phyloP scores from a whole-genome alignment of 2,888 invertebrate species.

The Acrocera orbiculus region DNA sequence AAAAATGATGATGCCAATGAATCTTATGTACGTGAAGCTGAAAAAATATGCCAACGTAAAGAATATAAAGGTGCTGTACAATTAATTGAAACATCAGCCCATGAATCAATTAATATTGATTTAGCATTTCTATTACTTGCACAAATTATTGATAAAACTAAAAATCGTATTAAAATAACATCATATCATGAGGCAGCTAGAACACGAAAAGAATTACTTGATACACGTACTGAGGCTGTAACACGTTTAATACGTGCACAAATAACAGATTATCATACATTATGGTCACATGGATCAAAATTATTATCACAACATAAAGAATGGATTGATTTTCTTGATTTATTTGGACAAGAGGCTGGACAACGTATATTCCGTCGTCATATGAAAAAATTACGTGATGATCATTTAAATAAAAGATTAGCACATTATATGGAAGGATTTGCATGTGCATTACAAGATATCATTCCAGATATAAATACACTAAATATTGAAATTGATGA shows the following conservation, averaged over 20 bases:
- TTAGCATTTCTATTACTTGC: slow-evolving; percentile 77
- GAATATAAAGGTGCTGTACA: slow-evolving; percentile 82
- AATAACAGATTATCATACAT: slow-evolving; percentile 63
- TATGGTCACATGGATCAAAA: slow-evolving; percentile 76
- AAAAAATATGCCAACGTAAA: slow-evolving; percentile 70
- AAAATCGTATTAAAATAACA: slow-evolving; percentile 44
- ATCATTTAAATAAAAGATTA: slow-evolving; percentile 57
- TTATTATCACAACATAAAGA: slow-evolving; percentile 75
- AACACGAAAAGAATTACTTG: slow-evolving; percentile 70
- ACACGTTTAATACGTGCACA: slow-evolving; percentile 71
- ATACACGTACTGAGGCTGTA: slow-evolving; percentile 80
- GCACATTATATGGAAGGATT: slow-evolving; percentile 60
- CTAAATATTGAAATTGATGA: slow-evolving; percentile 40
- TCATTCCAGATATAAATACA: slow-evolving; percentile 57
- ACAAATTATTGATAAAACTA: slow-evolving; percentile 82
- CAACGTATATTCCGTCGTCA: slow-evolving; percentile 60
- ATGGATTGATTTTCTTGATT: slow-evolving; percentile 73
- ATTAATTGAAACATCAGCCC: slow-evolving; percentile 85
- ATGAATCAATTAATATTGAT: slow-evolving; percentile 92
- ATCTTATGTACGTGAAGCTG: slow-evolving; percentile 72
- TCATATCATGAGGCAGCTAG: slow-evolving; percentile 71
- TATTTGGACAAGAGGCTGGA: slow-evolving; percentile 75
- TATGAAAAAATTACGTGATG: slow-evolving; percentile 63
- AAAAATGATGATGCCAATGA: slow-evolving; percentile 91
- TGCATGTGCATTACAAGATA: slow-evolving; percentile 56